These are phyloP conservation scores for Fissipunctia ypsillon DNA, from an alignment of 2,888 invertebrate genomes.

Conservation along the genomic window DNA sequence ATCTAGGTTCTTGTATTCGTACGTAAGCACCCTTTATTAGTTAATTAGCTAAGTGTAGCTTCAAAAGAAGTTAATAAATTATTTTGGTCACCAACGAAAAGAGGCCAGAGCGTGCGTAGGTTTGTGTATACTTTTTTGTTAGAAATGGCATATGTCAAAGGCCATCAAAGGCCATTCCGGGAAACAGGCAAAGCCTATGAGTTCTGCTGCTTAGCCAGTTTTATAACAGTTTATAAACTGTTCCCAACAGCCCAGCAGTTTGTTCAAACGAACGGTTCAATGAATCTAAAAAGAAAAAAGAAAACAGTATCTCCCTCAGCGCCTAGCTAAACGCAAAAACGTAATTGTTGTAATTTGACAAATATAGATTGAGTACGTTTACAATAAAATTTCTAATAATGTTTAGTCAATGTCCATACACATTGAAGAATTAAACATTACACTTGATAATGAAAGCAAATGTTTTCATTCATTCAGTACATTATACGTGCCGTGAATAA, in stretches of 20 bases:
- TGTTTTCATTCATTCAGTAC: constrained; percentile 28
- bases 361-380: not conserved
- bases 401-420: not conserved
- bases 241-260: not conserved
- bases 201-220: not conserved
- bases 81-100: not conserved
- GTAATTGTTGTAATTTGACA: not conserved
- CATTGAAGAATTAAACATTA: not conserved
- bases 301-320: not conserved
- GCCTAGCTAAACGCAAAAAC: not conserved
- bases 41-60: not conserved
- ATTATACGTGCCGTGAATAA: constrained; percentile 39
- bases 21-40: not conserved
- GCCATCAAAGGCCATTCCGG: not conserved
- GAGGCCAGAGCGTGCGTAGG: not conserved
- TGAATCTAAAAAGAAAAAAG: not conserved
- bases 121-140: constrained; percentile 5
- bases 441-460: constrained; percentile 45
- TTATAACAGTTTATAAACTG: not conserved
- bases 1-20: not conserved
- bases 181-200: not conserved
- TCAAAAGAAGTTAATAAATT: not conserved
- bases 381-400: not conserved
- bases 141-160: not conserved
- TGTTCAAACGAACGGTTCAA: not conserved